A percentile compares a stretch with the other conserved stretches of the same genome.
phyloP scores from a whole-genome alignment of 2,113 vertebrate species.

The Boulengeromyrus knoepffleri region DNA sequence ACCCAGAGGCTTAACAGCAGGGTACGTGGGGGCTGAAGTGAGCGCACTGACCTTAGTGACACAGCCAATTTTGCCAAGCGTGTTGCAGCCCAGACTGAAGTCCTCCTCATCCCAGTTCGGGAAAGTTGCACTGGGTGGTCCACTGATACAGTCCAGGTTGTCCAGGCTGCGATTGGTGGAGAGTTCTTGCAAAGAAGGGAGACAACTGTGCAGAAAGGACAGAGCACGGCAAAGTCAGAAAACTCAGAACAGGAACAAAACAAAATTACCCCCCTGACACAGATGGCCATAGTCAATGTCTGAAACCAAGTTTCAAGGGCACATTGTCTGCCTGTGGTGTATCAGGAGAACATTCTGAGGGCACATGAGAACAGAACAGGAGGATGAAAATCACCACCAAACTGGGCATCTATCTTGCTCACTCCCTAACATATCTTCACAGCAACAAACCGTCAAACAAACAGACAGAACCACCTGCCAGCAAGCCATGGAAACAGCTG shows the following conservation, averaged over 20 bases:
- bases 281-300: neutral
- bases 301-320: neutral
- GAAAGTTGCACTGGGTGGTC: constrained; percentile 73
- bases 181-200: constrained; percentile 65
- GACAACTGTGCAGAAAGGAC: constrained; percentile 52
- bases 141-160: constrained; percentile 83
- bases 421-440: neutral
- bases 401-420: neutral
- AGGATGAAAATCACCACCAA: neutral
- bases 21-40: neutral
- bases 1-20: neutral
- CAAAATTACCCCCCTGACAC: neutral
- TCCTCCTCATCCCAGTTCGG: constrained; percentile 91
- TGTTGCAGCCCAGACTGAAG: constrained; percentile 84
- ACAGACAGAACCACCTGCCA: neutral
- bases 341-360: neutral
- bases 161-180: constrained; percentile 81
- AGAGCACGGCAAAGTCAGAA: neutral
- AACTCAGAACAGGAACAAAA: neutral
- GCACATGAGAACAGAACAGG: neutral
- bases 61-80: constrained; percentile 59
- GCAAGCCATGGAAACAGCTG: neutral
- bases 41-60: constrained; percentile 76
- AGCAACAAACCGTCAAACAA: neutral
- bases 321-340: neutral